Conservation (phyloP, 2,797 vertebrate species). For the Atherinosoma microstoma region DNA sequence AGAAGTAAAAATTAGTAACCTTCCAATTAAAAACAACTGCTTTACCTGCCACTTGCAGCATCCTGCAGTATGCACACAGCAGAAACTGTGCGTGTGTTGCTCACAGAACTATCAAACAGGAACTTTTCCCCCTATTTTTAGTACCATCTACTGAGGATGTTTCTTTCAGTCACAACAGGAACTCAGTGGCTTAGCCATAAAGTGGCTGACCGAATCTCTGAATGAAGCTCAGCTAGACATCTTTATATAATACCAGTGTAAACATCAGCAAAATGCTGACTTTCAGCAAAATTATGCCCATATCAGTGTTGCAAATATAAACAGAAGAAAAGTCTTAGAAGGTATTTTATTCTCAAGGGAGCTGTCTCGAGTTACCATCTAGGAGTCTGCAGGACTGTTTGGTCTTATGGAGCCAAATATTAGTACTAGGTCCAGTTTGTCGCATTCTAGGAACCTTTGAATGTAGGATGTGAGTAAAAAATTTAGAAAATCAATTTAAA, state of each 20-base stretch:
- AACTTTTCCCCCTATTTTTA: not conserved
- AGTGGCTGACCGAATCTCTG: not conserved
- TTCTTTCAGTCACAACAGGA: not conserved
- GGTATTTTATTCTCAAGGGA: not conserved
- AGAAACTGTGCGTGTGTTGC: not conserved
- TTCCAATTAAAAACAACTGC: not conserved
- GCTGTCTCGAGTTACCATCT: not conserved
- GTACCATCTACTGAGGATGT: not conserved
- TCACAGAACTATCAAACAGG: not conserved
- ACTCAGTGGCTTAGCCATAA: not conserved
- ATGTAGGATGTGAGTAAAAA: not conserved
- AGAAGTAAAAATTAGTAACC: not conserved
- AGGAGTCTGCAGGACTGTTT: not conserved
- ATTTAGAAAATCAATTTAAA: not conserved
- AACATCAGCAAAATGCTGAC: not conserved
- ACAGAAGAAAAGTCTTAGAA: not conserved
- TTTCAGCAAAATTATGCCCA: not conserved
- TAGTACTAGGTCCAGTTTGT: not conserved
- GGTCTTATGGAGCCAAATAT: not conserved
- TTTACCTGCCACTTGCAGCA: not conserved
- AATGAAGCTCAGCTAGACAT: not conserved
- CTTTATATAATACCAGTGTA: not conserved
- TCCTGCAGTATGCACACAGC: not conserved
- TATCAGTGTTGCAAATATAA: slow-evolving; percentile 1
- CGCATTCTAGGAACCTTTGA: not conserved